Base-by-base conservation (phyloP, 2,888 invertebrate genomes). In the Epistrophe grossulariae region DNA sequence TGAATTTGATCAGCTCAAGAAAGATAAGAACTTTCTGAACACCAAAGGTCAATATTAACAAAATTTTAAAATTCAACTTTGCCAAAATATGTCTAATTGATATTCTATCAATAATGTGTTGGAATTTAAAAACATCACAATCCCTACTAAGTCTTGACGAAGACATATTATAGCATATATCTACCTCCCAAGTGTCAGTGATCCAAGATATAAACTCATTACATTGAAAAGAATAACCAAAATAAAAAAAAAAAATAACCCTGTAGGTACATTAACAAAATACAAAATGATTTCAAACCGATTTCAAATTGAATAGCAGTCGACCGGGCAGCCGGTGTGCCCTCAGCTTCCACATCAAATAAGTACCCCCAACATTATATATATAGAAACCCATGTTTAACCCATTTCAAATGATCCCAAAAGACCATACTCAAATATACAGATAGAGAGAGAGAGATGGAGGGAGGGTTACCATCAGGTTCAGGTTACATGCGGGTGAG, bases 271-370 rank as follows among this genome's bases (percentile, higher is more conserved):
- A 70, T 48, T 68, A 62, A 62, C 71, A 31, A 52, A 55, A 79
- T 60, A 70, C 40, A 70, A 79, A 79, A 79, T 48, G 15, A 79
- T 66, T 52, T 59, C 64, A 72, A 79, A 72, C 62, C 64, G 43
- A 59, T 73, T 73, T 66, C 50, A 64, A 79, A 62, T 50, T 79
- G 73, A 73, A 72, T 11, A 52, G 15, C 50, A 40, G 10, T 52
- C 40, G 8, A 48, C 50, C 50, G n/a, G 48, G 40, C 70, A 57
- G 31, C 50, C 38, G 52, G 31, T 24, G 59, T 28, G 13, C 35
- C 31, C 45, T 50, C 50, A 45, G 38, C 48, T 50, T 50, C 10
- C 43, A 76, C 57, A 57, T 57, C 43, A 55, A 45, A 64, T 24
- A 57, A 66, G 45, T n/a, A 43, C 66, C 45, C 66, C 31, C 10